Percentiles rank a stretch among this genome's conserved stretches.
Evolutionary conservation across 2,888 invertebrate genomes (phyloP).

Genomic region (Alloplasta piceator): DNA sequence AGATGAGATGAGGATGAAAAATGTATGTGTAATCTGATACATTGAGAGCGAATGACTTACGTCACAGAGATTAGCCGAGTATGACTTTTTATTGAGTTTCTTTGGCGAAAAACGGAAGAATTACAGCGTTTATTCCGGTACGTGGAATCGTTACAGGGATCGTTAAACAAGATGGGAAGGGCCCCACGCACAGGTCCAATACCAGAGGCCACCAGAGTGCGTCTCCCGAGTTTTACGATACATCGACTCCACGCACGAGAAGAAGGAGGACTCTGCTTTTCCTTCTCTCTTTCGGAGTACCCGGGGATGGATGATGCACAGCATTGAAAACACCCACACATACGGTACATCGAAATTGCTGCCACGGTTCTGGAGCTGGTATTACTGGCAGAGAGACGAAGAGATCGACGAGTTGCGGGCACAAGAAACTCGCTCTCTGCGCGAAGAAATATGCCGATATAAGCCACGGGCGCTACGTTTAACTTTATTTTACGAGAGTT

Average conservation of each 20-base stretch:
- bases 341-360: constrained; percentile 21
- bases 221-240: constrained; percentile 62
- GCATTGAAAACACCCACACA: constrained; percentile 37
- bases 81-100: constrained; percentile 40
- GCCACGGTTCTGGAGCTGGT: constrained; percentile 30
- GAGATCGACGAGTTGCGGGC: constrained; percentile 50
- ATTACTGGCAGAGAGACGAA: not conserved
- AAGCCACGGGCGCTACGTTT: constrained; percentile 39
- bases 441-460: constrained; percentile 35
- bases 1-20: constrained; percentile 4
- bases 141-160: constrained; percentile 64
- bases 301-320: constrained; percentile 31
- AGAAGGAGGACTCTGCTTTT: constrained; percentile 42
- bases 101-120: constrained; percentile 48
- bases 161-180: constrained; percentile 52
- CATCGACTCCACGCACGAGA: constrained; percentile 36
- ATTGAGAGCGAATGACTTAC: constrained; percentile 48
- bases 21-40: constrained; percentile 22
- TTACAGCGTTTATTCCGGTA: constrained; percentile 60
- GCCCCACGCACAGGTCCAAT: constrained; percentile 28
- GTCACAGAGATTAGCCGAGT: constrained; percentile 32
- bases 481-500: constrained; percentile 50
- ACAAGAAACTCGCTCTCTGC: constrained; percentile 59
- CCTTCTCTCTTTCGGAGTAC: constrained; percentile 36
- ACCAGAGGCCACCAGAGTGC: constrained; percentile 22